Evolutionary conservation across 2,888 invertebrate species (phyloP), one percentile per base, ranked within the genome.

Genomic region (Lasioglossum pauxillum): DNA sequence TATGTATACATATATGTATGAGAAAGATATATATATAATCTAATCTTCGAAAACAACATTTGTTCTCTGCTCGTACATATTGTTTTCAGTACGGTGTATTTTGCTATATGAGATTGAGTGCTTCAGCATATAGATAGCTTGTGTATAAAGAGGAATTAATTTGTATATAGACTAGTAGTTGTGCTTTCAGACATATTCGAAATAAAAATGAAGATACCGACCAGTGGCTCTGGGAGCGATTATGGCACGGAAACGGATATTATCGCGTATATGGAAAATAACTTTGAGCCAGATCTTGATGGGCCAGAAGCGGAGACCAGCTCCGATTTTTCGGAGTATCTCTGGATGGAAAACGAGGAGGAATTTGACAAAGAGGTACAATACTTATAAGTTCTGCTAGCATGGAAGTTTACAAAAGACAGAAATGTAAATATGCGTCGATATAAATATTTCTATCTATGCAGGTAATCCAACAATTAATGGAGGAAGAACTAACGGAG

Each of bases 301-400:
- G 82, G 95, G 92, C 93, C 95, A 83, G 94, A 94, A 3, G 95
- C 96, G 3, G 95, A 96, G 8, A 97, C 96, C 75, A 97, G 97
- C 44, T 44, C 44, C 82, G 98, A 98, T 95, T 98, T 98, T 95
- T 97, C 98, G 0, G 98, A 98, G 93, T 98, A 98, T 94, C 96
- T 98, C 96, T 98, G 98, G 99, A 98, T 98, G 98, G 98, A 98
- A 94, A 97, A 98, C 93, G 98, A 98, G 93, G 98, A 99, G 93
- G 98, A 98, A 93, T 98, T 98, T 94, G 98, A 99, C 93, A 98
- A 98, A 95, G 97, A 98, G 96, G 98, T 98, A 74, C 16, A 35
- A 10, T 72, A 64, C n/a, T 2, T 35, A 19, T 95, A 91, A 23
- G 23, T 77, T 41, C 49, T n/a, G 7, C 12, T n/a, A 12, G 8